Base-by-base conservation (phyloP, 2,888 invertebrate species). In the Campopleginae sp. region DNA sequence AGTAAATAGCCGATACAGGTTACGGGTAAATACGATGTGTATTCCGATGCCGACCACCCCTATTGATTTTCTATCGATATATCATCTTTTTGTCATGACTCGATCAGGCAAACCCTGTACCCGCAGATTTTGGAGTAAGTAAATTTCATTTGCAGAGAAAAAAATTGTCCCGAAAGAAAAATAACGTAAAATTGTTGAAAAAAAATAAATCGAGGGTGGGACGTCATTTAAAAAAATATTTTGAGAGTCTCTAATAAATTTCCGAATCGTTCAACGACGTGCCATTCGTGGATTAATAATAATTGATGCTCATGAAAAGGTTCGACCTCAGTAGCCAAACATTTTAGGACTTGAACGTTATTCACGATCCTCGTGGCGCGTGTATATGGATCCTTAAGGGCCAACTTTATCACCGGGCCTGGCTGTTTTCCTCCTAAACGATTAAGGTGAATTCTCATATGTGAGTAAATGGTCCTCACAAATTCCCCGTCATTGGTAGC, bases 1-100 rank as follows among this genome's bases (percentile, higher is more conserved):
- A 84, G 82, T 79, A 89, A 86, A 88, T 87, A 88, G 87, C 86
- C 78, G 82, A 65, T 65, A 66, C 76, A 76, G 72, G 44, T 44
- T 80, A 58, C 75, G 72, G 71, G 82, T 76, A 86, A 88, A 87
- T 87, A 84, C 76, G 81, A 85, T 81, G 81, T 81, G 80, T 81
- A 27, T 82, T 46, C 46, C 63, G 44, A 33, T 77, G 38, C 46
- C 42, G 19, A 38, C 48, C 44, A 42, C 27, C 42, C 58, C 38
- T 61, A 27, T 68, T 46, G 46, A 46, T 75, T 75, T 63, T n/a
- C 38, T n/a, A 17, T 31, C 19, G 12, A 68, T 58, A 8, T 51
- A 70, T 68, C 66, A 38, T 72, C 33, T 66, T 65, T 70, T 63
- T 23, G 38, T 17, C 5, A 6, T 48, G 51, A 79, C 51, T 70